These are phyloP conservation scores for Myotis myotis DNA, from an alignment of 2,797 vertebrate species.

Conservation along the genomic window DNA sequence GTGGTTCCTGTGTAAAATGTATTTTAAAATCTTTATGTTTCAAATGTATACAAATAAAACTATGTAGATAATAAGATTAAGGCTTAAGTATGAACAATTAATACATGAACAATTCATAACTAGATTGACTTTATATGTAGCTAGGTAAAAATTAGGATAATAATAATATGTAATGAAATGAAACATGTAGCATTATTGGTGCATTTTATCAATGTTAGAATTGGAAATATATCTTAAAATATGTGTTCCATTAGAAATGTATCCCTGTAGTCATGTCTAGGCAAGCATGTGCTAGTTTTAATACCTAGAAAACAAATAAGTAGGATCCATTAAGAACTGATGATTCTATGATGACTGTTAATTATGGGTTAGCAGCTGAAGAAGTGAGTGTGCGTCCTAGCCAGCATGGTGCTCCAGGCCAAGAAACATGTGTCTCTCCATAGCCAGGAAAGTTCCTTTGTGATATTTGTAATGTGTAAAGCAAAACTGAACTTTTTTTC, in stretches of 20 bases:
- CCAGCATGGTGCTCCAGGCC: neutral
- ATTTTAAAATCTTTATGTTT: constrained; percentile 3
- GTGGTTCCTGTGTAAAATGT: neutral
- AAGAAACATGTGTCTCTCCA: neutral
- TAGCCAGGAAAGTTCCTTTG: neutral
- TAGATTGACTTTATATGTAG: neutral
- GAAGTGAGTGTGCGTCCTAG: neutral
- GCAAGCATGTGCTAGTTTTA: neutral
- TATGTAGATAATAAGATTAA: neutral
- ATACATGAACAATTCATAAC: neutral
- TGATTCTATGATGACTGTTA: neutral
- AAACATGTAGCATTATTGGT: neutral
- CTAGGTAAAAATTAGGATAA: neutral
- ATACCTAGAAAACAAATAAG: neutral
- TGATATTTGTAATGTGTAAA: neutral
- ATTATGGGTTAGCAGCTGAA: neutral
- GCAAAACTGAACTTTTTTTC: neutral
- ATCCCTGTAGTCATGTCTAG: neutral
- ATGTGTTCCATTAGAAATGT: neutral
- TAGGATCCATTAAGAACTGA: neutral
- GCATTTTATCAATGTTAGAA: neutral
- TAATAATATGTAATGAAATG: neutral
- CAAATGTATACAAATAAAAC: neutral
- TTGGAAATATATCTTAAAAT: constrained; percentile 6
- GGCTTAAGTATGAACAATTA: neutral